Evolutionary conservation across 2,797 vertebrate genomes (phyloP).

Genomic region (Mormyrus proboscirostris): DNA sequence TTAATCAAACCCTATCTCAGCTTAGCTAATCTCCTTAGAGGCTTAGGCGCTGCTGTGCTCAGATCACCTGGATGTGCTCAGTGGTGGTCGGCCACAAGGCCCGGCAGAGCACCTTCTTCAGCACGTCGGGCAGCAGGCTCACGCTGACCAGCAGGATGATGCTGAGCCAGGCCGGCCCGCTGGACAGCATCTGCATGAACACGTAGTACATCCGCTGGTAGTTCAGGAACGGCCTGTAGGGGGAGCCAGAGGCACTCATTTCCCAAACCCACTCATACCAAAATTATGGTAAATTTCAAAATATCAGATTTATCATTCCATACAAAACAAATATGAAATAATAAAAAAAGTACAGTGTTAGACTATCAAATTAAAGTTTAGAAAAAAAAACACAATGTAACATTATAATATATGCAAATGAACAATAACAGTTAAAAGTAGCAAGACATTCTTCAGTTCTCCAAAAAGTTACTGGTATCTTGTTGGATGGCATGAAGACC

Average conservation of each 20-base stretch:
- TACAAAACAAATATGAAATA: background rate
- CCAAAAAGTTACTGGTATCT: background rate
- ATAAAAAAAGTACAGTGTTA: background rate
- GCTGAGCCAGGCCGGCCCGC: slow-evolving; percentile 88
- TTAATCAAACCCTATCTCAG: background rate
- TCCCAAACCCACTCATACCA: background rate
- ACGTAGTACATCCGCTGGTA: slow-evolving; percentile 98
- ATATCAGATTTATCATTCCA: background rate
- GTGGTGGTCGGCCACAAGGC: slow-evolving; percentile 87
- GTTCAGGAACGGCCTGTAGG: slow-evolving; percentile 88
- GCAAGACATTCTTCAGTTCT: background rate
- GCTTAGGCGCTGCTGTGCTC: background rate
- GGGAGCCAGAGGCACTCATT: background rate
- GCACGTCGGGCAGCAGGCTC: slow-evolving; percentile 86
- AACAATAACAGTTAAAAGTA: background rate
- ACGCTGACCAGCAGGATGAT: slow-evolving; percentile 81
- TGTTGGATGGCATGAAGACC: background rate
- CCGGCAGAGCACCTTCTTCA: slow-evolving; percentile 85
- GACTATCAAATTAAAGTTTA: background rate
- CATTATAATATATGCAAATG: background rate
- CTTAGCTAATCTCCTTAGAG: background rate
- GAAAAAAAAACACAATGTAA: background rate
- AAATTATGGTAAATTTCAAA: background rate
- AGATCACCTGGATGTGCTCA: slow-evolving; percentile 82
- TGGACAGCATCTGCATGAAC: slow-evolving; percentile 94